Base-by-base conservation (phyloP, 2,888 invertebrate species). In the Agrilus cyanescens region DNA sequence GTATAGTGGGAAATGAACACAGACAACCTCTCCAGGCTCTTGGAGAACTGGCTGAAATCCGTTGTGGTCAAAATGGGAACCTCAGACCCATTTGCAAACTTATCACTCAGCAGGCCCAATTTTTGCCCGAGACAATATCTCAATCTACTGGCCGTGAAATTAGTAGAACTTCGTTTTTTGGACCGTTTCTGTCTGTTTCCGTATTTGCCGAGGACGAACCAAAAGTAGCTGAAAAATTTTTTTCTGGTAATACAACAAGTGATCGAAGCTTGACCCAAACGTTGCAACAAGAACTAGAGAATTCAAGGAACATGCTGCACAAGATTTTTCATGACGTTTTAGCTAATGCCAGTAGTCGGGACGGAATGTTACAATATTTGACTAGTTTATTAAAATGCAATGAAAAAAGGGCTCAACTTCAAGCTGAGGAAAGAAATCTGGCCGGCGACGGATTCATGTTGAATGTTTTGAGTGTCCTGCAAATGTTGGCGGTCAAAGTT, bases 361-460 rank as follows among this genome's bases (percentile, higher is more conserved):
- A 87, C 46, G 71, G 75, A 0, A 81, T 88, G 49, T 70, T 97
- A 39, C 74, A 78, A 44, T 96, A 85, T 66, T 73, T 97, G 43
- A 80, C 85, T 0, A 74, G 79, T 40, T 68, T 91, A 7, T 65
- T 97, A 41, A 78, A 78, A 46, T 69, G 78, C 54, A 97, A 97
- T 61, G 83, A 86, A 54, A 86, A 90, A 49, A 75, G 94, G 31
- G 80, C 90, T 2, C 95, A 95, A 63, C 74, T 96, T 53, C 91
- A 90, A 61, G 85, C 83, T 29, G 91, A 94, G 62, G 90, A 93
- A 57, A 75, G 85, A 44, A 74, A 84, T 2, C 72, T 94, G 1
- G 89, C 93, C 10, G 86, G 90, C 4, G 95, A 97, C 65, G 96
- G 96, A 1, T 93, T 93, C 66, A 90, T 96, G 85, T 71, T 96